These are phyloP conservation scores for Brotula barbata DNA, from an alignment of 2,797 vertebrate genomes.

Conservation along the genomic window DNA sequence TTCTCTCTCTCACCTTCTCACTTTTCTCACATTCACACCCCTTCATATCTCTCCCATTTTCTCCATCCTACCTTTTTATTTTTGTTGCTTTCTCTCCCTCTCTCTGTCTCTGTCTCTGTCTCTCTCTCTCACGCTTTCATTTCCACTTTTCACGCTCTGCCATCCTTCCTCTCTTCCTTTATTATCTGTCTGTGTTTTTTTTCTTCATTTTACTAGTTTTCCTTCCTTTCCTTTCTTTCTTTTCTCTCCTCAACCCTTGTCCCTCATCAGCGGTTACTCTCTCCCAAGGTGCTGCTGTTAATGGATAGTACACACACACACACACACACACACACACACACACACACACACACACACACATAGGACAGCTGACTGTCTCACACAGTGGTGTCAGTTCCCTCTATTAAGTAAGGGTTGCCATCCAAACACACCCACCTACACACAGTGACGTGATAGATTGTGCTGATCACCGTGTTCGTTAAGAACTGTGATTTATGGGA, in stretches of 20 bases:
- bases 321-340: constrained; percentile 16
- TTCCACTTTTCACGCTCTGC: neutral
- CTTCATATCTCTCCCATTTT: neutral
- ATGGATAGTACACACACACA: constrained; percentile 17
- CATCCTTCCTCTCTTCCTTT: neutral
- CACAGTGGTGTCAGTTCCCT: constrained; percentile 65
- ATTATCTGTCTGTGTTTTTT: too few relatives aligned
- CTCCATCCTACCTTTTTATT: neutral
- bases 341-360: constrained; percentile 33
- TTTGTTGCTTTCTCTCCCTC: neutral
- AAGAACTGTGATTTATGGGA: constrained; percentile 44
- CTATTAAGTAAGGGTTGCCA: constrained; percentile 54
- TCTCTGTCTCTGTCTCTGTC: neutral
- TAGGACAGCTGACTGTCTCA: constrained; percentile 51
- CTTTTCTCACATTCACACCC: neutral
- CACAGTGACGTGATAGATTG: constrained; percentile 20
- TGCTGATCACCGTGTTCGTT: constrained; percentile 15
- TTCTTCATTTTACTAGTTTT: too few relatives aligned
- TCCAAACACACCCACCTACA: constrained; percentile 25
- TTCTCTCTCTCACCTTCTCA: neutral
- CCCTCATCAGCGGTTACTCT: constrained; percentile 5
- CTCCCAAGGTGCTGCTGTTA: constrained; percentile 35
- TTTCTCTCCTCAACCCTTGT: neutral
- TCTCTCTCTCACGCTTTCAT: neutral
- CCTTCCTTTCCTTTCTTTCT: too few relatives aligned